Evolutionary conservation across 53 echinoderm and acorn worm genomes (phyloP).

Genomic region (Luidia sarsii): DNA sequence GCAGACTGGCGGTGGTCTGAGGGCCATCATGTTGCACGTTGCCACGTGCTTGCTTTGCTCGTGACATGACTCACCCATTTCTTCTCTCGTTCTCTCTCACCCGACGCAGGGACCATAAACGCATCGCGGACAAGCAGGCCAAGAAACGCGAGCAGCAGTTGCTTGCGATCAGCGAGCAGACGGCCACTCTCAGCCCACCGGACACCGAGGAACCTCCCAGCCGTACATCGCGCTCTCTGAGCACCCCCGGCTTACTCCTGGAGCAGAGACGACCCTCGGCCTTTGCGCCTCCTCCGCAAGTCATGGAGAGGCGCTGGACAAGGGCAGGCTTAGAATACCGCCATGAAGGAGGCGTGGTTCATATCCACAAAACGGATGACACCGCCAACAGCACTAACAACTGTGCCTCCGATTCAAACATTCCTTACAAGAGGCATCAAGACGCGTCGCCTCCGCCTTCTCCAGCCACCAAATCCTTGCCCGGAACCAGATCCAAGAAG

Average conservation of each 20-base stretch:
- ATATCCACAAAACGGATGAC: constrained; percentile 85
- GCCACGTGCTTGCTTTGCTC: neutral
- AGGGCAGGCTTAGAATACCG: constrained; percentile 82
- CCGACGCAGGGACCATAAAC: constrained; percentile 77
- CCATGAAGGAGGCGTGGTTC: constrained; percentile 79
- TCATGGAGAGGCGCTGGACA: constrained; percentile 83
- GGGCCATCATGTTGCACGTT: constrained; percentile 13
- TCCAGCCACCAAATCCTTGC: constrained; percentile 9
- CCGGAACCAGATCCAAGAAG: constrained; percentile 37
- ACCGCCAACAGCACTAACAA: constrained; percentile 23
- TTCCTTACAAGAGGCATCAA: constrained; percentile 41
- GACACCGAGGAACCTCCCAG: constrained; percentile 43
- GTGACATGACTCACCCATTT: constrained; percentile 42
- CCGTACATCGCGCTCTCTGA: constrained; percentile 42
- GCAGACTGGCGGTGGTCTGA: constrained; percentile 5
- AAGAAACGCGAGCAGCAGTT: constrained; percentile 69
- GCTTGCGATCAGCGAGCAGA: constrained; percentile 40
- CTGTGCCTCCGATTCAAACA: constrained; percentile 2
- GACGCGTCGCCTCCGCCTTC: constrained; percentile 18
- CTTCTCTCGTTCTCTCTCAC: constrained; percentile 35
- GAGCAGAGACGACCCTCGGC: constrained; percentile 74
- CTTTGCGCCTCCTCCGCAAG: constrained; percentile 87
- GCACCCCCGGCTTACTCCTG: constrained; percentile 32
- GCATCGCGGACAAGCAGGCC: constrained; percentile 66
- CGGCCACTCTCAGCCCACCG: constrained; percentile 4